Base-by-base conservation (phyloP, 2,888 invertebrate species). In the Coelogynopora nodosa region DNA sequence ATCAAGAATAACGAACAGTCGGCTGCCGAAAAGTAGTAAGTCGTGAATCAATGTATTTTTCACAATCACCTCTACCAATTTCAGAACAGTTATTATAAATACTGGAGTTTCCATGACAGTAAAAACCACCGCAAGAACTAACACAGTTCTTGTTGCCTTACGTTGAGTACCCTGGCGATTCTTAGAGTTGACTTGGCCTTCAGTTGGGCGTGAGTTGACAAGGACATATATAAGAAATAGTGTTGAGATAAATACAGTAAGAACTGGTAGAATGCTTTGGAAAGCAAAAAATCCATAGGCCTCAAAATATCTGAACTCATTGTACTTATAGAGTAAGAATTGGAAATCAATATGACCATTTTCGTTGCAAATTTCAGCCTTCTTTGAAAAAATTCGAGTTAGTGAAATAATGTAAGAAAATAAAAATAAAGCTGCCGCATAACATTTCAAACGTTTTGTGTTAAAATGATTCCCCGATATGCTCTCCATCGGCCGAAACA, bases 401-500 rank as follows among this genome's bases (percentile, higher is more conserved):
- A 83, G 2, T 5, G 83, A 83, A 5, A 83, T 27, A 28, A 30
- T 5, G 30, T 83, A 83, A 2, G 83, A 83, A 2, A 30, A 83
- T 2, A 83, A 5, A n/a, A 26, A 83, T 0, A 83, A n/a, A 2
- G 5, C 30, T 26, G 29, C 2, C n/a, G 29, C 29, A 18, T 83
- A 83, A n/a, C 2, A 5, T 5, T 2, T 26, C 5, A 29, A 26
- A 27, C 30, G 28, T n/a, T 30, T 29, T 26, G 26, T n/a, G 5
- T n/a, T 30, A 28, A 83, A 83, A 83, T 27, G 5, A 2, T 28
- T 5, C 2, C 29, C 5, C 2, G 83, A 83, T 13, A 28, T 13
- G n/a, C 28, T 83, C 29, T 83, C 30, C 83, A 83, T 30, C n/a
- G 83, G 83, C 5, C 83, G 28, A 83, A 83, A 83, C 18, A 83